Conservation (phyloP, 2,113 vertebrate genomes). For the Myiagra hebetior region DNA sequence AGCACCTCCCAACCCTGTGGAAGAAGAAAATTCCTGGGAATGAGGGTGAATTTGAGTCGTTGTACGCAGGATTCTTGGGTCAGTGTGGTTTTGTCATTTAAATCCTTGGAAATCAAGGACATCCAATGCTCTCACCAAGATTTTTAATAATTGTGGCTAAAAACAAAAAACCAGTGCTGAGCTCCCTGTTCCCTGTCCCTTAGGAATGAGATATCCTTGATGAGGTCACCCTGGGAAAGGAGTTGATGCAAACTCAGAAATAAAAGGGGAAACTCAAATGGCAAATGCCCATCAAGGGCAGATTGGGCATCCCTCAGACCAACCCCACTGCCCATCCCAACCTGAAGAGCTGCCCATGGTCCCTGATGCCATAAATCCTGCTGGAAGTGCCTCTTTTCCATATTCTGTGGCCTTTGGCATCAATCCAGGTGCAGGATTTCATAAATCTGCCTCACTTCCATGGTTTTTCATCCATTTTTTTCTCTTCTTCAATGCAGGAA, state of each 20-base stretch:
- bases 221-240: background rate
- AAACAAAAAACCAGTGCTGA: background rate
- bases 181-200: background rate
- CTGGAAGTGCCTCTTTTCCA: background rate
- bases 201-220: background rate
- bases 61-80: too few relatives aligned
- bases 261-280: background rate
- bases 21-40: background rate
- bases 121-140: too few relatives aligned
- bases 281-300: background rate
- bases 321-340: background rate
- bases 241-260: rapidly evolving
- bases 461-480: background rate
- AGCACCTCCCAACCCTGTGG: background rate
- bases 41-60: rapidly evolving
- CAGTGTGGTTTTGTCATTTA: rapidly evolving
- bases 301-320: background rate
- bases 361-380: background rate
- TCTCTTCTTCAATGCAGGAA: background rate
- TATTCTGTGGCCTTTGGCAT: background rate
- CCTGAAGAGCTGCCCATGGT: background rate
- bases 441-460: background rate
- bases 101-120: background rate
- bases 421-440: background rate
- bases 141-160: background rate